A percentile compares a stretch with the other conserved stretches of the same genome.
Evolutionary conservation across 64 coral and sea anemone species (phyloP).

Genomic region (Trachythela sp.): DNA sequence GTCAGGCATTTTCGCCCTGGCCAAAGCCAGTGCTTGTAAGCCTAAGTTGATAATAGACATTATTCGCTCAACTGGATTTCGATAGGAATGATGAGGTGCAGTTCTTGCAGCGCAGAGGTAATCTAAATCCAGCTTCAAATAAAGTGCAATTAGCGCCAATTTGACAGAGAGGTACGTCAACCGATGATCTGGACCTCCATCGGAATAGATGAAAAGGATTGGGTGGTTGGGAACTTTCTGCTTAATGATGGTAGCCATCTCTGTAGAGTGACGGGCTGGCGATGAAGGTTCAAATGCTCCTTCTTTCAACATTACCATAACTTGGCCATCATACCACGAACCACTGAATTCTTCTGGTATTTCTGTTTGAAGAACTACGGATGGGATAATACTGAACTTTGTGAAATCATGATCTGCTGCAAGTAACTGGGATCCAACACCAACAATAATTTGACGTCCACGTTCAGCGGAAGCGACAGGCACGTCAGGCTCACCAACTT

Average conservation of each 20-base stretch:
- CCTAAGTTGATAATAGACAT: constrained; percentile 31
- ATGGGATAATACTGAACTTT: constrained; percentile 5
- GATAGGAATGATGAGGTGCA: not conserved
- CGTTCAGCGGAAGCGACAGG: not conserved
- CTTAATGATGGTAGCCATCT: not conserved
- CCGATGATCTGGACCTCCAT: constrained; percentile 12
- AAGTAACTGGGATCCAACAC: not conserved
- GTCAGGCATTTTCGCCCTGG: too few species aligned
- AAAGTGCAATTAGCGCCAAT: not conserved
- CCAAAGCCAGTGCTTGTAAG: too few species aligned
- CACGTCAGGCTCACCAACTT: constrained; percentile 5
- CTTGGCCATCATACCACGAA: constrained; percentile 7
- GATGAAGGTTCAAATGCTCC: constrained; percentile 21
- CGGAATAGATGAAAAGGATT: constrained; percentile 17
- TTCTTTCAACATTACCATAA: constrained; percentile 20
- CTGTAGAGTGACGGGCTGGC: not conserved
- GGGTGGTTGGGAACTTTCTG: not conserved
- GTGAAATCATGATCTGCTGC: constrained; percentile 17
- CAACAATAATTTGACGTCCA: not conserved
- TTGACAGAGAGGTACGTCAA: constrained; percentile 3
- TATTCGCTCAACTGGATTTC: constrained; percentile 26
- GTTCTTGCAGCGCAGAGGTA: constrained; percentile 14
- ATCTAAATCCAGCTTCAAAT: constrained; percentile 1
- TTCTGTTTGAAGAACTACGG: constrained; percentile 7
- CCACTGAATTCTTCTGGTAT: not conserved